Conservation (phyloP, 2,113 vertebrate species). For the Panthera tigris region DNA sequence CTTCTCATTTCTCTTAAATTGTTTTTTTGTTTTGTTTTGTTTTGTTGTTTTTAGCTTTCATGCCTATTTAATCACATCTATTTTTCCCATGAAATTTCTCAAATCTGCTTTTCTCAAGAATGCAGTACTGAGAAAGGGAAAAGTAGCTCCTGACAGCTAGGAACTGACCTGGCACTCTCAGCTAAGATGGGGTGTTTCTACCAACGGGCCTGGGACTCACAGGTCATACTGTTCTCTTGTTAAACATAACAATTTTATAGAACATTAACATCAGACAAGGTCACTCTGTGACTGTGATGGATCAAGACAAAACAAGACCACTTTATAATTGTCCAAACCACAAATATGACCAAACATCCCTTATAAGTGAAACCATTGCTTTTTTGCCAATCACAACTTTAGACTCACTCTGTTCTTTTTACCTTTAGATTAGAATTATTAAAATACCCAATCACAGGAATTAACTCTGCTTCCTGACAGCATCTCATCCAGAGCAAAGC, state of each 20-base stretch:
- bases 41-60: neutral
- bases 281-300: neutral
- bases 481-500: neutral
- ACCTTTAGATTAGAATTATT: neutral
- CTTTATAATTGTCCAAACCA: neutral
- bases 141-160: neutral
- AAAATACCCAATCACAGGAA: neutral
- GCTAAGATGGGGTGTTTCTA: neutral
- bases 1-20: neutral
- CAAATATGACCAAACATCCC: neutral
- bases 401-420: neutral
- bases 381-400: neutral
- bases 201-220: neutral
- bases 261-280: neutral
- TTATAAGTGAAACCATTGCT: neutral
- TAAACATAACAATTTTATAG: neutral
- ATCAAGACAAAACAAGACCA: neutral
- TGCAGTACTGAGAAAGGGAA: neutral
- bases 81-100: neutral
- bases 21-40: neutral
- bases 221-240: neutral
- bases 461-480: neutral
- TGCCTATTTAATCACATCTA: neutral
- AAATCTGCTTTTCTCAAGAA: neutral
- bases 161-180: neutral